These are phyloP conservation scores for Epicampocera succincta DNA, from an alignment of 2,888 invertebrate species.

Conservation along the genomic window DNA sequence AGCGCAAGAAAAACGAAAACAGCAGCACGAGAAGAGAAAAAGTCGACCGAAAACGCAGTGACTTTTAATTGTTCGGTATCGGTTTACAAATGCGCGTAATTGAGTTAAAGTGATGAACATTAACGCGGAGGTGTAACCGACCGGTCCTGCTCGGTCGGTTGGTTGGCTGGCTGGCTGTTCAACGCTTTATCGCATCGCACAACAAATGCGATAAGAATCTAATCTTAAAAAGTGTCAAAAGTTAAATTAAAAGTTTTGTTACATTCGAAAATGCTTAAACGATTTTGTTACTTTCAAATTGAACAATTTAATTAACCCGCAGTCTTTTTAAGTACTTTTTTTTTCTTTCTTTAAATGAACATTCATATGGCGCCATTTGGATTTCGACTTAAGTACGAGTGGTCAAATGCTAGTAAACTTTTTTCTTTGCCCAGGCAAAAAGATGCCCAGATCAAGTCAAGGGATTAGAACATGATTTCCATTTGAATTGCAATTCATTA, in stretches of 20 bases:
- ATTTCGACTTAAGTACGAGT: neutral
- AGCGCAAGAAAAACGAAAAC: constrained; percentile 34
- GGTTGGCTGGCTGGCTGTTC: neutral
- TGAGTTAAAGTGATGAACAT: constrained; percentile 69
- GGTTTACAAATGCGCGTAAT: constrained; percentile 66
- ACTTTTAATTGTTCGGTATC: constrained; percentile 68
- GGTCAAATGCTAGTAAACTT: too few relatives aligned
- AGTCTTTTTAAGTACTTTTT: constrained; percentile 9
- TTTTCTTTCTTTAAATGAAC: constrained; percentile 4
- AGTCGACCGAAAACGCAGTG: constrained; percentile 29
- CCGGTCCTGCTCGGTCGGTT: constrained; percentile 8
- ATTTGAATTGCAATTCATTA: constrained; percentile 56
- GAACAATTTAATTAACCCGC: constrained; percentile 65
- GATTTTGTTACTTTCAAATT: constrained; percentile 67
- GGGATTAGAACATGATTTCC: constrained; percentile 49
- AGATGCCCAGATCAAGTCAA: constrained; percentile 4
- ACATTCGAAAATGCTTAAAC: constrained; percentile 55
- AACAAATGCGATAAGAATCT: constrained; percentile 60
- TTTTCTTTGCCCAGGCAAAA: neutral
- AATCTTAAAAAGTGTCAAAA: constrained; percentile 69
- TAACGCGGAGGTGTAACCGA: constrained; percentile 66
- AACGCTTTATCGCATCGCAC: constrained; percentile 9
- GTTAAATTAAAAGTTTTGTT: constrained; percentile 68
- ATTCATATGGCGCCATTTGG: constrained; percentile 50
- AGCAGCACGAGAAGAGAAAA: constrained; percentile 20